Evolutionary conservation across 1,140 invertebrate genomes (phyloP).

Genomic region (Octopus sinensis): DNA sequence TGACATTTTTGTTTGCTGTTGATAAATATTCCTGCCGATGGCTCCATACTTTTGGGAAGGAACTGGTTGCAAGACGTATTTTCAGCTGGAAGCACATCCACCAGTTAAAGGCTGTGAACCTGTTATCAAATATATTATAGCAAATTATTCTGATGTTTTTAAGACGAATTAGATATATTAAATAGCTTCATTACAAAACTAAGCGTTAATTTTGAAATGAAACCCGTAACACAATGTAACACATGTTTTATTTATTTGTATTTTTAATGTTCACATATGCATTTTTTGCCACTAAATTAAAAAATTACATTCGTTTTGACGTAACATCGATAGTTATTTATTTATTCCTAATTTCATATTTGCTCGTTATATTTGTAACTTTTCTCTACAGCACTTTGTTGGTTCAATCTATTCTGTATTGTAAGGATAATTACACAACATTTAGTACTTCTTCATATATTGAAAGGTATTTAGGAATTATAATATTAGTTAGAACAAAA

Average conservation of each 20-base stretch:
- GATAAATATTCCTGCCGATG: neutral
- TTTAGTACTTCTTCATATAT: too few species aligned
- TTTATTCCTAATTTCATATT: neutral
- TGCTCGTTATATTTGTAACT: neutral
- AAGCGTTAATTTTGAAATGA: neutral
- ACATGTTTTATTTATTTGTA: too few species aligned
- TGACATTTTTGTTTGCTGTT: neutral
- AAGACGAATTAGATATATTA: neutral
- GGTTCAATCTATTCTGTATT: too few species aligned
- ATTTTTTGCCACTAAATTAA: too few species aligned
- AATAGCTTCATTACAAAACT: conserved; percentile 4
- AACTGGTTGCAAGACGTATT: neutral
- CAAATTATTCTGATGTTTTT: neutral
- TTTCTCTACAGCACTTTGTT: too few species aligned
- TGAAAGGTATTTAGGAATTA: too few species aligned
- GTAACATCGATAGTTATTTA: too few species aligned
- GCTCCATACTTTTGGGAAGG: neutral
- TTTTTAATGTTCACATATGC: neutral
- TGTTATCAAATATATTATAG: neutral
- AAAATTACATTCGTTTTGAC: too few species aligned
- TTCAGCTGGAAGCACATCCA: neutral
- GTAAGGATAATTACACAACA: too few species aligned
- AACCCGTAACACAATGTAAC: neutral
- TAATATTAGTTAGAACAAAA: too few species aligned
- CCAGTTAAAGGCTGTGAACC: neutral